Evolutionary conservation across 2,797 vertebrate species (phyloP).

Genomic region (Lutjanus campechanus): DNA sequence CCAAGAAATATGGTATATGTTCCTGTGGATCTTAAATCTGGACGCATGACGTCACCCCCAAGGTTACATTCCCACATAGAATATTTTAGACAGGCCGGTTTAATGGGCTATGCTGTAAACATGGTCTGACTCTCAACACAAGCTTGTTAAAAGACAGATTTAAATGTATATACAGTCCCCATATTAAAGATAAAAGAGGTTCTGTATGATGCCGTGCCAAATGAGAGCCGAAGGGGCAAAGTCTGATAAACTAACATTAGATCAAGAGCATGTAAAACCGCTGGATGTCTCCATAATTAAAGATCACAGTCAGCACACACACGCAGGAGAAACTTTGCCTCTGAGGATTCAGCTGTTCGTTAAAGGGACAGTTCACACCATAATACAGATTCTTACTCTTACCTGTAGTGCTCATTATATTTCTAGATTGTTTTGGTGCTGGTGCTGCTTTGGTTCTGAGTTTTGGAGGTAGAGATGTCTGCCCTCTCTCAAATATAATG

Average conservation of each 20-base stretch:
- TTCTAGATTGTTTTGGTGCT: too few relatives aligned
- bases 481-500: too few relatives aligned
- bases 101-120: constrained; percentile 67
- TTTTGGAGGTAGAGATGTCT: too few relatives aligned
- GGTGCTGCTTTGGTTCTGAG: too few relatives aligned
- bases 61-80: constrained; percentile 54
- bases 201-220: constrained; percentile 69
- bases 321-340: constrained; percentile 3
- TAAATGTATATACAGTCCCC: constrained; percentile 58
- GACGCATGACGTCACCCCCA: constrained; percentile 40
- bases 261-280: constrained; percentile 56
- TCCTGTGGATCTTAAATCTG: constrained; percentile 41
- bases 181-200: constrained; percentile 72
- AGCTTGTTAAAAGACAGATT: constrained; percentile 70
- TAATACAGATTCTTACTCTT: too few relatives aligned
- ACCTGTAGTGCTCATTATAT: too few relatives aligned
- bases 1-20: constrained; percentile 14
- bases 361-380: neutral
- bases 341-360: constrained; percentile 27
- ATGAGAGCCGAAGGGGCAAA: constrained; percentile 45
- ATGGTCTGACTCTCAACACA: constrained; percentile 58
- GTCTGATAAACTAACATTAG: constrained; percentile 59
- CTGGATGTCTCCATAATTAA: constrained; percentile 61
- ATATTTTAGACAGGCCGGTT: constrained; percentile 52
- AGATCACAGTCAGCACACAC: constrained; percentile 25